Evolutionary conservation across 2,113 vertebrate genomes (phyloP), one percentile per base, ranked within the genome.

Genomic region (Thamnaconus septentrionalis): DNA sequence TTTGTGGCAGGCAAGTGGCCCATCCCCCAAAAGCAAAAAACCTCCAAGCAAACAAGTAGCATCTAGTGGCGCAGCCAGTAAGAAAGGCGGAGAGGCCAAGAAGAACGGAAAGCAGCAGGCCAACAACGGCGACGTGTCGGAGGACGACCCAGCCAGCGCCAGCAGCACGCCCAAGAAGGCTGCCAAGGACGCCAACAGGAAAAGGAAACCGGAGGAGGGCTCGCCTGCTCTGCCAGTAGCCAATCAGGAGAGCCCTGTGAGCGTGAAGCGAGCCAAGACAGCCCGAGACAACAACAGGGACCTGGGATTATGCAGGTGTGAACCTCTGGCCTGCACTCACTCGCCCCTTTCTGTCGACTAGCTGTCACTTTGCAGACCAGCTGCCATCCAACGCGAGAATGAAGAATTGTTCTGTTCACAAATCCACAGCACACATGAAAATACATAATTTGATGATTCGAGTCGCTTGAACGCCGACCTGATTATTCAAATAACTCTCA

Each of bases 1-100:
- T 88, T 59, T 80, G 8, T 31, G 85, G 40, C 80, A 98, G 96
- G 97, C 97, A 85, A 98, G 97, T 62, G 95, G 94, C 80, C 95
- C 96, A 55, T 92, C 92, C 57, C 90, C 96, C 64, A 98, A 96
- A 92, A 90, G 86, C 69, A 98, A 97, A 91, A 99, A 96, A 83
- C 84, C 93, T 83, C 94, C 90, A 61, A 89, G 90, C 73, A 96
- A 88, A 80, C 81, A 84, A 62, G 50, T 56, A 76, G 64, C 81
- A 70, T 71, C 81, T 42, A 70, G 66, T 3, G 86, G 48, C 59
- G 86, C 64, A 39, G 53, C 79, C 1, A 59, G 61, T 9, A 98
- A 94, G 85, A 98, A 96, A 84, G 73, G 78, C 18, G 91, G 80
- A 3, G 96, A 99, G 58, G 83, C 88, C 4, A 99, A 97, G 87